These are phyloP conservation scores for Penaeus monodon DNA, from an alignment of 2,888 invertebrate genomes.

Conservation along the genomic window DNA sequence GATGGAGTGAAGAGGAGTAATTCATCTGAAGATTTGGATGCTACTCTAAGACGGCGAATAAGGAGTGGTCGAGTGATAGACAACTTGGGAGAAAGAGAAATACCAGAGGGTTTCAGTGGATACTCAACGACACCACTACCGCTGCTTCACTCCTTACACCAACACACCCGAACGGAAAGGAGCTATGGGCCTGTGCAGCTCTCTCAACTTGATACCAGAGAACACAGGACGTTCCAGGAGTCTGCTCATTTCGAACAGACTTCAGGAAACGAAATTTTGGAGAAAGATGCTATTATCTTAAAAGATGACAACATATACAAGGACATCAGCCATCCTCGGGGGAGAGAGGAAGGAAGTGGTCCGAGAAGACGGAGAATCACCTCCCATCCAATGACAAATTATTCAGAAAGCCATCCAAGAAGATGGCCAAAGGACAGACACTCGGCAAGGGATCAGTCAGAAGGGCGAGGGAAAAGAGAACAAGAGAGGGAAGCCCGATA, in stretches of 20 bases:
- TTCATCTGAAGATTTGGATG: constrained; percentile 8
- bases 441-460: constrained; percentile 5
- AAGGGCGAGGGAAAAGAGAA: constrained; percentile 21
- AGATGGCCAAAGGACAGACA: constrained; percentile 31
- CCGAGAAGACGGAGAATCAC: too few relatives aligned
- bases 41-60: constrained; percentile 19
- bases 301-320: too few relatives aligned
- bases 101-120: constrained; percentile 25
- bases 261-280: not conserved
- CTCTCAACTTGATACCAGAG: constrained; percentile 32
- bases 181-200: constrained; percentile 17
- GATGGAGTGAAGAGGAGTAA: constrained; percentile 30
- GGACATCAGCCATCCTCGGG: too few relatives aligned
- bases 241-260: constrained; percentile 10
- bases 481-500: constrained; percentile 28
- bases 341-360: too few relatives aligned
- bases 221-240: constrained; percentile 26
- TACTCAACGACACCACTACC: constrained; percentile 41
- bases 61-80: constrained; percentile 15
- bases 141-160: constrained; percentile 47
- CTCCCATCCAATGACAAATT: too few relatives aligned
- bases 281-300: too few relatives aligned
- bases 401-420: not conserved
- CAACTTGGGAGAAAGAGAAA: constrained; percentile 24
- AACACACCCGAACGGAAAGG: constrained; percentile 34